Percentiles rank a stretch among this genome's conserved stretches.
These are phyloP conservation scores for Epinotia demarniana DNA, from an alignment of 2,888 invertebrate species.

Conservation along the genomic window DNA sequence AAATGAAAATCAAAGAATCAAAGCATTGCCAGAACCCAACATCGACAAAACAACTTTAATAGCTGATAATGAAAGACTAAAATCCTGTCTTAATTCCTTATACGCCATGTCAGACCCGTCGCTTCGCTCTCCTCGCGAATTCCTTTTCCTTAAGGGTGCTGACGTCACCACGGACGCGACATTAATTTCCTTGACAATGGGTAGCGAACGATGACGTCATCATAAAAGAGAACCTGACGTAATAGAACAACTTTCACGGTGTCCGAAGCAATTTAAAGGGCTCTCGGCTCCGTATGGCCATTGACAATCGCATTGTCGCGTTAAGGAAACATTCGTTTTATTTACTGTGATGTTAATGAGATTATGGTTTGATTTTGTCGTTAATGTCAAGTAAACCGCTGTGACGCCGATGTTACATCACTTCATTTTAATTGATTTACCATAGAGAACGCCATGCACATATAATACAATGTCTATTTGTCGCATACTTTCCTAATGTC, in stretches of 20 bases:
- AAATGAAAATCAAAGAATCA: neutral
- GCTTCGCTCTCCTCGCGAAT: neutral
- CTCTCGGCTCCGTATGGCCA: constrained; percentile 6
- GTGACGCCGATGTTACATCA: neutral
- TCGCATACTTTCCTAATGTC: neutral
- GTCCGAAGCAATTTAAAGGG: constrained; percentile 7
- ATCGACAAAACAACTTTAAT: neutral
- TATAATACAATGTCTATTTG: neutral
- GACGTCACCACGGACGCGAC: constrained; percentile 31
- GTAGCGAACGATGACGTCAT: constrained; percentile 26
- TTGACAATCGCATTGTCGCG: constrained; percentile 1
- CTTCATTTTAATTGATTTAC: neutral
- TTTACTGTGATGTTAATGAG: constrained; percentile 4
- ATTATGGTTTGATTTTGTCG: neutral
- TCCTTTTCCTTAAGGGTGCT: constrained; percentile 17
- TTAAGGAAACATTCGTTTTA: constrained; percentile 4
- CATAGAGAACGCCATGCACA: neutral
- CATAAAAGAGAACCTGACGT: constrained; percentile 27
- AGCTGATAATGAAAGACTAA: neutral
- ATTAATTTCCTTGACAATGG: constrained; percentile 43
- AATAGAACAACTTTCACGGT: constrained; percentile 36
- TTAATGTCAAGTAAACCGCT: neutral
- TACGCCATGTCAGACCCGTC: neutral
- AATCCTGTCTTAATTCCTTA: neutral
- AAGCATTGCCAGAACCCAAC: neutral